Evolutionary conservation across 1,140 invertebrate genomes (phyloP).

Genomic region (Chionoecetes opilio): DNA sequence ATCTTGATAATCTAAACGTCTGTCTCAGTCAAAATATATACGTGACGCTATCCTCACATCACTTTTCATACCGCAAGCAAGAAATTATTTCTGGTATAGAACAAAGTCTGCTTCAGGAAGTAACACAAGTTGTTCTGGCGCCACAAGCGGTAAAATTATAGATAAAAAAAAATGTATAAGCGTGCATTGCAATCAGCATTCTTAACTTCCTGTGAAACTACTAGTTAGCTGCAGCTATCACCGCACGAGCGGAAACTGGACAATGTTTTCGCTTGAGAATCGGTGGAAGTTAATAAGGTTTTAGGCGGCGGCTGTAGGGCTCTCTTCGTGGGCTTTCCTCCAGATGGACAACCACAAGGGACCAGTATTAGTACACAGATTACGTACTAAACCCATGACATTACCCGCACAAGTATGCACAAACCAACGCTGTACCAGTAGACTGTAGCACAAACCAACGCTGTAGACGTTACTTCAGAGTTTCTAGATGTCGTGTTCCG

Average conservation of each 20-base stretch:
- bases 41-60: too few species aligned
- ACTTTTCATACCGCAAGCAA: not conserved
- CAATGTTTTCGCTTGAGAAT: not conserved
- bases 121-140: not conserved
- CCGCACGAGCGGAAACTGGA: not conserved
- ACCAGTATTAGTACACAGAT: not conserved
- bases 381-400: not conserved
- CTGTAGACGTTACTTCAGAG: not conserved
- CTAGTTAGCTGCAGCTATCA: not conserved
- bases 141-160: not conserved
- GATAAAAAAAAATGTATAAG: slow-evolving; percentile 12
- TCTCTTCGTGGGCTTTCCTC: not conserved
- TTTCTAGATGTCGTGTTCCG: not conserved
- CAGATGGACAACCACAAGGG: not conserved
- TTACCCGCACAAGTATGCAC: not conserved
- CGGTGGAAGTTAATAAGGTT: not conserved
- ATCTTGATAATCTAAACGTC: too few species aligned
- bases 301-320: not conserved
- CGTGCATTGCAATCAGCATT: slow-evolving; percentile 29
- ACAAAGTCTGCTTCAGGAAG: slow-evolving; percentile 10
- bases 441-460: not conserved
- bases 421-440: not conserved
- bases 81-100: not conserved
- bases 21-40: too few species aligned
- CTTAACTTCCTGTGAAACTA: slow-evolving; percentile 13